Evolutionary conservation across 1,140 invertebrate species (phyloP), one percentile per base, ranked within the genome.

Genomic region (Drosophila nigrodunni): DNA sequence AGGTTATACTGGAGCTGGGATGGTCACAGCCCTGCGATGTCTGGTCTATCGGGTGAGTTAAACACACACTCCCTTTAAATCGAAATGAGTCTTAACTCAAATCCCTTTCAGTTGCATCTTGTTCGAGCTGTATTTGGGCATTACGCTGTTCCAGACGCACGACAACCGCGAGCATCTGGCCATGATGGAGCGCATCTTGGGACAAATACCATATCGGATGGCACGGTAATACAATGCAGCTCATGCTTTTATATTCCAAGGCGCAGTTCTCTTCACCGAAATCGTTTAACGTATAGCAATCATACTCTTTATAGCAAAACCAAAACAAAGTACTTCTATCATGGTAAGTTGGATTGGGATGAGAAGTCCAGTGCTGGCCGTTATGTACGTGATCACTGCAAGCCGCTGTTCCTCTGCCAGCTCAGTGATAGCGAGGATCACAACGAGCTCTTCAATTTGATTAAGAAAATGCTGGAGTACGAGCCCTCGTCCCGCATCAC

Each of bases 1-100:
- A 99, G 95, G 99, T 99, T 87, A 99, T 99, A 93, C 94, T 99
- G 93, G 99, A 99, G 94, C 94, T 99, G 78, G 98, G 98, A n/a
- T 99, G 99, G 99, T 94, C 97, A 35, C 98, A 99, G 93, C 98
- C 99, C 7, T 99, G 99, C 94, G 99, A 99, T 94, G 98, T 99
- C 39, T 99, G 99, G 99, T 99, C 98, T 50, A 97, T 99, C 91
- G 99, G 92, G 92, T 92, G 73, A 72, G 70, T 37, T 18, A 2
- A 2, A 10, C n/a, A 7, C 10, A 13, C 44, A 13, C 2, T 0
- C 10, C 34, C 21, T 52, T 3, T 13, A 21, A 30, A 2, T 18
- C n/a, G 37, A 41, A 41, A 10, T 41, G 5, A 15, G 3, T 3
- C 11, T 72, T 35, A 49, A 18, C 21, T 15, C 8, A 0, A 15